Conservation (phyloP, 1,140 invertebrate genomes). For the Cyphomyrmex costatus region DNA sequence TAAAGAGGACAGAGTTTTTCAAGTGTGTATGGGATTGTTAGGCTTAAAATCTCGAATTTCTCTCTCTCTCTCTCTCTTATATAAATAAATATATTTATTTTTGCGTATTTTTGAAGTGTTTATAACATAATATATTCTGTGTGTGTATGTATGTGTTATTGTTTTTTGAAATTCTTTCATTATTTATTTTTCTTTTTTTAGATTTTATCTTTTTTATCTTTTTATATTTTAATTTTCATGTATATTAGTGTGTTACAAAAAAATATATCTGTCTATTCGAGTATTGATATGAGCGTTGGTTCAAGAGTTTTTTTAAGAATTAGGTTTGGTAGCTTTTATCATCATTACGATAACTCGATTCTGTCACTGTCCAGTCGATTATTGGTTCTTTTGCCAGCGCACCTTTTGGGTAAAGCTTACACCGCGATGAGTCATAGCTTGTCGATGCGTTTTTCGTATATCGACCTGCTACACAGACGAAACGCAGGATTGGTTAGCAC, state of each 20-base stretch:
- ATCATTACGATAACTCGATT: not conserved
- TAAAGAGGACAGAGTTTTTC: slow-evolving; percentile 4
- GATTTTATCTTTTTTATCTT: not conserved
- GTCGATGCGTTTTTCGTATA: slow-evolving; percentile 68
- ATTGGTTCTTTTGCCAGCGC: slow-evolving; percentile 43
- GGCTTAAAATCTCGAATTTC: not conserved
- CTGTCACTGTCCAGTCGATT: not conserved
- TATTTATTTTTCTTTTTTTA: not conserved
- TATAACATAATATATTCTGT: not conserved
- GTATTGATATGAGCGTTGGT: too few relatives aligned
- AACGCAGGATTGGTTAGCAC: slow-evolving; percentile 58
- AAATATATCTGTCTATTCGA: too few relatives aligned
- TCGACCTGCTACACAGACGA: slow-evolving; percentile 69
- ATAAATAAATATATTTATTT: not conserved
- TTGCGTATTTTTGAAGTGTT: not conserved
- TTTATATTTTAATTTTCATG: not conserved
- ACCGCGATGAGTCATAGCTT: slow-evolving; percentile 66
- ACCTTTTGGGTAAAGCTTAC: slow-evolving; percentile 67
- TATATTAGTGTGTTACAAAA: not conserved
- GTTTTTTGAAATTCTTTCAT: not conserved
- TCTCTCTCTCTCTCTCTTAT: not conserved
- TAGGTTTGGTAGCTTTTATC: not conserved
- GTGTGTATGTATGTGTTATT: too few relatives aligned
- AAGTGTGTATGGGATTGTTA: slow-evolving; percentile 1
- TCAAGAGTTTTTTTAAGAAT: not conserved